phyloP scores from a whole-genome alignment of 1,140 invertebrate genomes.

The Drosophila athabasca region DNA sequence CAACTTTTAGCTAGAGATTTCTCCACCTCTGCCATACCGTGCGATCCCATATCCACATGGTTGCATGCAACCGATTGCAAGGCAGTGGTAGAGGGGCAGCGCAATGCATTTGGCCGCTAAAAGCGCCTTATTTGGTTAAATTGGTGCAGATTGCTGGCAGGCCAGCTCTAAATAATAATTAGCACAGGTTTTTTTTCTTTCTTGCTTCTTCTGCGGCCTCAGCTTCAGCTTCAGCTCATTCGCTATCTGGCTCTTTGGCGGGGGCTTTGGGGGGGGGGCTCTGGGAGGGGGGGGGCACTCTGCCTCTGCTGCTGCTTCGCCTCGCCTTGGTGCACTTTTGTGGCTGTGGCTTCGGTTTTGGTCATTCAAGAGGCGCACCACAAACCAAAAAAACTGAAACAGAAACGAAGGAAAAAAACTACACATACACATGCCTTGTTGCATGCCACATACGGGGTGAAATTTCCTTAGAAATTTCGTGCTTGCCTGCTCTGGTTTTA shows the following conservation, averaged over 20 bases:
- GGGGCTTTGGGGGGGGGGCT: no score
- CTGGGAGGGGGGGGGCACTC: no score
- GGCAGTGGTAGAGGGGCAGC: constrained; percentile 1
- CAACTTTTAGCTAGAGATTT: constrained; percentile 73
- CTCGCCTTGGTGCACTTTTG: constrained; percentile 57
- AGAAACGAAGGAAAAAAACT: constrained; percentile 7
- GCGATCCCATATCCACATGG: constrained; percentile 32
- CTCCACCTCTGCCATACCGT: constrained; percentile 44
- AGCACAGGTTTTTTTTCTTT: constrained; percentile 72
- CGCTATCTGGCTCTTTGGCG: constrained; percentile 16
- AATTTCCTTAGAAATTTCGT: constrained; percentile 82
- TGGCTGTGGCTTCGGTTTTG: constrained; percentile 67
- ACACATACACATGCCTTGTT: constrained; percentile 60
- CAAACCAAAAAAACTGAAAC: constrained; percentile 23
- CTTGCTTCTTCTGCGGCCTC: constrained; percentile 1
- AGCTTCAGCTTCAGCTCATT: constrained; percentile 2
- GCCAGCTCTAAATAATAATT: constrained; percentile 82
- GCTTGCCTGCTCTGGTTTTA: constrained; percentile 82
- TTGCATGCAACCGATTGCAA: constrained; percentile 59
- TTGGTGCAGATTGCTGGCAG: constrained; percentile 78
- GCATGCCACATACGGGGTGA: constrained; percentile 79
- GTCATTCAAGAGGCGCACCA: constrained; percentile 68
- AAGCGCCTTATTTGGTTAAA: constrained; percentile 82
- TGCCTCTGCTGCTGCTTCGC: constrained; percentile 27
- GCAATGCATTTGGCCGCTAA: constrained; percentile 76